These are phyloP conservation scores for Pterois miles DNA, from an alignment of 2,797 vertebrate genomes.

Conservation along the genomic window DNA sequence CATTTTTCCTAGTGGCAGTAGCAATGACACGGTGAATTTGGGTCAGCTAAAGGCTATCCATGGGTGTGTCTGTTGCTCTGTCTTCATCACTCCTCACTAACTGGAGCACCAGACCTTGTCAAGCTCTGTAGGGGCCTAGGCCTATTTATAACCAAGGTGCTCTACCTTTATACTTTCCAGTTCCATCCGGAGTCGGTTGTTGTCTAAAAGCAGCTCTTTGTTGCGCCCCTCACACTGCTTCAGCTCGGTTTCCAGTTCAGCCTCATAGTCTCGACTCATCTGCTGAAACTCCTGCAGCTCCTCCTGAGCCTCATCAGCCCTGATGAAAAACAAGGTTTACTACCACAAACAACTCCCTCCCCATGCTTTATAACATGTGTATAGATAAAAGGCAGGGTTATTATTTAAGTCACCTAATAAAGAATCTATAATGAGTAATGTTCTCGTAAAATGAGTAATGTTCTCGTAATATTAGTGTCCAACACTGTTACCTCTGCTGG, in stretches of 20 bases:
- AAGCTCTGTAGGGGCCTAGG: neutral
- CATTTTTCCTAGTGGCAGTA: slow-evolving; percentile 19
- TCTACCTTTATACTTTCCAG: slow-evolving; percentile 92
- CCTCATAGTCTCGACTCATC: slow-evolving; percentile 97
- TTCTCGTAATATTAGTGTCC: neutral
- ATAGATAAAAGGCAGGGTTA: neutral
- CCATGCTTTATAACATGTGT: neutral
- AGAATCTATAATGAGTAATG: neutral
- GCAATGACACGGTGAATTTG: slow-evolving; percentile 31
- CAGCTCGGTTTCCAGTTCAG: slow-evolving; percentile 93
- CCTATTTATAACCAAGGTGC: slow-evolving; percentile 2
- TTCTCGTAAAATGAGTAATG: too few relatives aligned
- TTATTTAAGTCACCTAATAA: neutral
- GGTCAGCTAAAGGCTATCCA: neutral
- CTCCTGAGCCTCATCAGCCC: slow-evolving; percentile 89
- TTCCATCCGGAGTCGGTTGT: slow-evolving; percentile 89
- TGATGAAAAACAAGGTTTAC: slow-evolving; percentile 52
- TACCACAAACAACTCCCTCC: neutral
- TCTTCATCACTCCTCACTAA: neutral
- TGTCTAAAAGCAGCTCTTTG: slow-evolving; percentile 90
- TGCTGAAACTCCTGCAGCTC: slow-evolving; percentile 97
- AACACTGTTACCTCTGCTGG: slow-evolving; percentile 85
- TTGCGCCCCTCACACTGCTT: slow-evolving; percentile 93
- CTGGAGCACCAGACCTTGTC: slow-evolving; percentile 1
- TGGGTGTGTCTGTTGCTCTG: neutral